Conservation (phyloP, 1,140 invertebrate genomes). For the Ceratoteleas bidentatus region DNA sequence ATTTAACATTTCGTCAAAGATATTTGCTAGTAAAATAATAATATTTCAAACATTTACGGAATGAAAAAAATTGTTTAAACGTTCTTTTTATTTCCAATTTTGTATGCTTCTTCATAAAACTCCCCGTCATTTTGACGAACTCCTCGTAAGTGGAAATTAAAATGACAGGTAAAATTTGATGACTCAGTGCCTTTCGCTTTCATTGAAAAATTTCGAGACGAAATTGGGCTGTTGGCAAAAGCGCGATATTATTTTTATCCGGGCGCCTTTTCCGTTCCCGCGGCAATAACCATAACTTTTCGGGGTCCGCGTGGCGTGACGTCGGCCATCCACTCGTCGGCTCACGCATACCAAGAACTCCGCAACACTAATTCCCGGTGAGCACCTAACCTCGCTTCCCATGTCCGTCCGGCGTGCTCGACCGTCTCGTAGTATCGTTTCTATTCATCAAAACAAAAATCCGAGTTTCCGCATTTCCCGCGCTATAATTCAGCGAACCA, state of each 20-base stretch:
- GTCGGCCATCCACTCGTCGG: constrained; percentile 75
- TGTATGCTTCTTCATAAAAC: no score
- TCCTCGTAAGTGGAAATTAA: neutral
- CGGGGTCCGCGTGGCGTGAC: constrained; percentile 75
- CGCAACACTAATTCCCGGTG: constrained; percentile 66
- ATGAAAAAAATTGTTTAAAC: no score
- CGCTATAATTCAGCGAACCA: constrained; percentile 36
- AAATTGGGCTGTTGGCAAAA: constrained; percentile 75
- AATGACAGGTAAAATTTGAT: constrained; percentile 4
- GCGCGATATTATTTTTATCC: constrained; percentile 79
- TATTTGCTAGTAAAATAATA: no score
- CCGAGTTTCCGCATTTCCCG: constrained; percentile 29
- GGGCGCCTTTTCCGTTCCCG: constrained; percentile 68
- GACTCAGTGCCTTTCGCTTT: constrained; percentile 28
- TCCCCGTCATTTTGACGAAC: no score
- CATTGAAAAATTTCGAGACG: constrained; percentile 52
- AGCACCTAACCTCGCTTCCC: constrained; percentile 57
- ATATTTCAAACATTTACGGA: no score
- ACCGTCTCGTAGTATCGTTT: constrained; percentile 46
- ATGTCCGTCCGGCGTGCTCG: constrained; percentile 27
- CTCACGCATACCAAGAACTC: constrained; percentile 75
- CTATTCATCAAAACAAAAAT: constrained; percentile 60
- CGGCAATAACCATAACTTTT: constrained; percentile 79
- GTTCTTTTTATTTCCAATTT: no score
- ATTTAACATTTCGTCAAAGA: no score